Evolutionary conservation across 2,113 vertebrate species (phyloP).

Genomic region (Bubo scandiacus): DNA sequence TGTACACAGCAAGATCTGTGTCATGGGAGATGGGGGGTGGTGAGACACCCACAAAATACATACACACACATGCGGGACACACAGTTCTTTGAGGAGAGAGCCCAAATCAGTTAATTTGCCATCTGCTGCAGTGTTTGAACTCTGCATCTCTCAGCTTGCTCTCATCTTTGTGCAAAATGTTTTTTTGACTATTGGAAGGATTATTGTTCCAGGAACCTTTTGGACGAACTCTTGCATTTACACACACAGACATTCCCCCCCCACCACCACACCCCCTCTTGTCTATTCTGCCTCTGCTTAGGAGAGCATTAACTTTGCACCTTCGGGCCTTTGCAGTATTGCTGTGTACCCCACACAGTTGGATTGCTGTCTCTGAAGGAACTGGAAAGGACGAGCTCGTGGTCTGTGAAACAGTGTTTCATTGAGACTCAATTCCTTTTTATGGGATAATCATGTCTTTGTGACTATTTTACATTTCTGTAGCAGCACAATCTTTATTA

Average conservation of each 20-base stretch:
- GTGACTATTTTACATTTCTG: neutral
- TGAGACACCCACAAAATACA: neutral
- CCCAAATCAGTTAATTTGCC: neutral
- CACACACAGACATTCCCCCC: neutral
- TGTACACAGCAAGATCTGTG: too few relatives aligned
- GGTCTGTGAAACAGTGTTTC: neutral
- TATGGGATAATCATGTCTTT: neutral
- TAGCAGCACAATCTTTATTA: neutral
- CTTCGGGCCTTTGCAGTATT: too few relatives aligned
- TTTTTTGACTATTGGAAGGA: neutral
- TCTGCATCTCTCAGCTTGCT: neutral
- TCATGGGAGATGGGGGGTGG: too few relatives aligned
- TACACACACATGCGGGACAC: rapidly evolving
- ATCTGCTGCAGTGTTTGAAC: neutral
- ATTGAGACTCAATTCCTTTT: neutral
- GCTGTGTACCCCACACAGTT: neutral
- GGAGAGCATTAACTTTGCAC: neutral
- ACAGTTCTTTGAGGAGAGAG: neutral
- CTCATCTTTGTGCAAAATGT: neutral
- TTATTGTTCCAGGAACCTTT: neutral
- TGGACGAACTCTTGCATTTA: neutral
- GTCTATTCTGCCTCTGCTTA: neutral
- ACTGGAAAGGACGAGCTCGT: neutral
- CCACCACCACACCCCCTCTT: neutral
- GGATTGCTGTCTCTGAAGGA: neutral